These are phyloP conservation scores for Scaptomyza hsui DNA, from an alignment of 1,140 invertebrate genomes.

Conservation along the genomic window DNA sequence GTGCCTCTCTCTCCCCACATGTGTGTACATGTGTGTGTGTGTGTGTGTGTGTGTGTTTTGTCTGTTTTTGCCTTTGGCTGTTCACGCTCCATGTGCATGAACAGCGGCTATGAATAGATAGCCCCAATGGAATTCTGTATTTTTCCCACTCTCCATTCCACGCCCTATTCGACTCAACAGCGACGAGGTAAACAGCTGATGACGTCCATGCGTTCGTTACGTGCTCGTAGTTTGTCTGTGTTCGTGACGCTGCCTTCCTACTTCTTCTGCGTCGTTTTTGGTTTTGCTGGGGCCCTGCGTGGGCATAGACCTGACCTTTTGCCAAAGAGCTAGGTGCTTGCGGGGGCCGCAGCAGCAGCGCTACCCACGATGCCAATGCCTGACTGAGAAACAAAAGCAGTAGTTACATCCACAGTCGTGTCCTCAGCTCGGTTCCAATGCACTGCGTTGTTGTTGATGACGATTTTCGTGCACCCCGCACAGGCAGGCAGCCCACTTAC, in stretches of 20 bases:
- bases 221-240: slow-evolving; percentile 37
- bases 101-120: slow-evolving; percentile 76
- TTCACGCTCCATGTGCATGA: slow-evolving; percentile 72
- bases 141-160: slow-evolving; percentile 17
- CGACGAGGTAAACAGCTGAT: slow-evolving; percentile 69
- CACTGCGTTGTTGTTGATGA: slow-evolving; percentile 71
- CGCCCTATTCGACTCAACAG: slow-evolving; percentile 11
- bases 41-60: slow-evolving; percentile 27
- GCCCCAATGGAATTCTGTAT: slow-evolving; percentile 55
- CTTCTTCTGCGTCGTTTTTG: neutral
- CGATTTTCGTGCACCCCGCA: slow-evolving; percentile 46
- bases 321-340: slow-evolving; percentile 4
- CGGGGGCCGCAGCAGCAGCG: neutral
- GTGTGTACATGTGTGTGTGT: slow-evolving; percentile 3
- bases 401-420: slow-evolving; percentile 30
- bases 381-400: slow-evolving; percentile 8
- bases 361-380: slow-evolving; percentile 65
- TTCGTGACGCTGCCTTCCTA: neutral
- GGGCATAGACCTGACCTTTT: slow-evolving; percentile 73
- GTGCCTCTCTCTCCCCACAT: slow-evolving; percentile 13
- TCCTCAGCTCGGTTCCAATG: slow-evolving; percentile 49
- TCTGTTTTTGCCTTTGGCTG: slow-evolving; percentile 46
- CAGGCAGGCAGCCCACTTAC: slow-evolving; percentile 42
- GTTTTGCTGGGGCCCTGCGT: slow-evolving; percentile 16
- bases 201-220: slow-evolving; percentile 77